Conservation (phyloP, 2,113 vertebrate genomes). For the Tricholaema leucomelas region DNA sequence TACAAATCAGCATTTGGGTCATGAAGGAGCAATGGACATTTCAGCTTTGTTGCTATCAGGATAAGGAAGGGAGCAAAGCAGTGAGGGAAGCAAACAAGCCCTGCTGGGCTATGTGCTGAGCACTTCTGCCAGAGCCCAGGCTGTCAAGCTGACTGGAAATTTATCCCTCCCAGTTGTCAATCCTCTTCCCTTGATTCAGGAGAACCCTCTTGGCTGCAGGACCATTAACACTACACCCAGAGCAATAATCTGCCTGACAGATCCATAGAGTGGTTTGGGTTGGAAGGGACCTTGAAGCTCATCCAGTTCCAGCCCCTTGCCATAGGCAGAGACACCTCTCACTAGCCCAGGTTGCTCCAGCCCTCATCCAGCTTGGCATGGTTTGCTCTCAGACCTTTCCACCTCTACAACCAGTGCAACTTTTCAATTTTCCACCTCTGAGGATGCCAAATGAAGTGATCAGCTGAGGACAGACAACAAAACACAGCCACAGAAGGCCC, state of each 20-base stretch:
- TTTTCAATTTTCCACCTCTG: accelerated
- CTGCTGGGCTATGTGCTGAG: too few relatives aligned
- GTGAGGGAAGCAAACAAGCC: neutral
- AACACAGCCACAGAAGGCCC: neutral
- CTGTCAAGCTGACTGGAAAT: neutral
- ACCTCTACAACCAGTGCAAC: accelerated
- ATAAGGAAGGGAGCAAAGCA: neutral
- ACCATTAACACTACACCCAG: neutral
- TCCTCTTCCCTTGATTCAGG: neutral
- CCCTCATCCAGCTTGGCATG: too few relatives aligned
- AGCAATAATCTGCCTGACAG: neutral
- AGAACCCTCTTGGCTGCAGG: neutral
- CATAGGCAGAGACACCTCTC: too few relatives aligned
- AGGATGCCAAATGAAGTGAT: neutral
- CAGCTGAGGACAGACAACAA: neutral
- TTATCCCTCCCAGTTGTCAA: neutral
- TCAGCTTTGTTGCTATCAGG: neutral
- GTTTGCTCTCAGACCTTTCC: neutral
- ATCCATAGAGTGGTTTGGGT: too few relatives aligned
- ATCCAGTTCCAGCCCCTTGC: too few relatives aligned
- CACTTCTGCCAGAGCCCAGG: neutral
- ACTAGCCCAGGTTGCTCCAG: too few relatives aligned
- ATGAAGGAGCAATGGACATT: neutral
- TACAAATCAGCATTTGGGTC: neutral
- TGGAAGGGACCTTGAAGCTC: too few relatives aligned